Evolutionary conservation across 2,113 vertebrate species (phyloP).

Genomic region (Actenoides hombroni): DNA sequence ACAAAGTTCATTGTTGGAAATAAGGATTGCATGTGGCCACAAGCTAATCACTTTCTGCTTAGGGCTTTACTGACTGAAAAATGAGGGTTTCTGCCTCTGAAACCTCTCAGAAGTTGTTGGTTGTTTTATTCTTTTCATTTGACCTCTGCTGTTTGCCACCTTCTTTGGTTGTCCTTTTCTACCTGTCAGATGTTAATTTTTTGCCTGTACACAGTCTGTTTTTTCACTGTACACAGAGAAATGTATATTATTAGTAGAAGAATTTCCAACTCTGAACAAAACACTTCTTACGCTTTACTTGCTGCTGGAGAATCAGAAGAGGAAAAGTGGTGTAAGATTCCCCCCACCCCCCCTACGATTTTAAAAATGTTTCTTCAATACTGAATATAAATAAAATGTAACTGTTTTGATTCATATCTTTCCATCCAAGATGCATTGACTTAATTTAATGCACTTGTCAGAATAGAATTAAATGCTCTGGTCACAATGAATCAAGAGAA

Average conservation of each 20-base stretch:
- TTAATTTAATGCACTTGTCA: not conserved
- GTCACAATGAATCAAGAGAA: not conserved
- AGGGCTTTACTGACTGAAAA: not conserved
- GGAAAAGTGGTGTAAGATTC: not conserved
- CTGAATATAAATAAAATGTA: not conserved
- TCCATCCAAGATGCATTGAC: not conserved
- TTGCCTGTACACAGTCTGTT: too few relatives aligned
- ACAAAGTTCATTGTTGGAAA: not conserved
- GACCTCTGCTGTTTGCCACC: not conserved
- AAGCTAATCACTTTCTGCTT: not conserved
- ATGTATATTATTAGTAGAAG: not conserved
- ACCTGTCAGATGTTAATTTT: not conserved
- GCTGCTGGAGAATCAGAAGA: not conserved
- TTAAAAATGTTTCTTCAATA: not conserved
- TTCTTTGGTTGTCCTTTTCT: not conserved
- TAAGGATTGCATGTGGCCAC: not conserved
- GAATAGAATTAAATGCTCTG: not conserved
- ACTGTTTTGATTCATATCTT: not conserved
- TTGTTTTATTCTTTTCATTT: not conserved
- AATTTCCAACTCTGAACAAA: not conserved
- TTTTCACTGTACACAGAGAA: not conserved
- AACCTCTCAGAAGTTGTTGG: not conserved
- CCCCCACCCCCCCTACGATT: too few relatives aligned
- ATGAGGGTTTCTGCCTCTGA: not conserved
- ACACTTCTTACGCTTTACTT: not conserved